phyloP scores from a whole-genome alignment of 2,888 invertebrate genomes.

The Podabrus alpinus region DNA sequence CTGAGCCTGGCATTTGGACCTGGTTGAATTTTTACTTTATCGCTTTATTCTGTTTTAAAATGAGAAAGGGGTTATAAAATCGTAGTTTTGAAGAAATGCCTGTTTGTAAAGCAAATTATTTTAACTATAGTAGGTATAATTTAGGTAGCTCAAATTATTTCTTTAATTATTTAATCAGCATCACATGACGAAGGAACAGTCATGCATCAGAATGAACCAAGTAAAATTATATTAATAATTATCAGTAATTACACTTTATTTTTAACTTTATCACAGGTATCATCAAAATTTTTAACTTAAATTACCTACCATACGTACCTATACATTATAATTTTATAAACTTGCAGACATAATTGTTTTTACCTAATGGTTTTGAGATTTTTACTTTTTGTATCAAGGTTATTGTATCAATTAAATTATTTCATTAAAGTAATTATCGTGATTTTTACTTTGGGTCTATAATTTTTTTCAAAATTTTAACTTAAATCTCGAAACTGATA shows the following conservation, averaged over 20 bases:
- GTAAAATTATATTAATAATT: not conserved
- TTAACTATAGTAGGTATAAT: too few species aligned
- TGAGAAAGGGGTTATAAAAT: too few species aligned
- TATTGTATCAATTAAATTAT: not conserved
- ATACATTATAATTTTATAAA: not conserved
- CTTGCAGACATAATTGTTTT: not conserved
- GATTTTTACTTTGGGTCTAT: not conserved
- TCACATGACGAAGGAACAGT: not conserved
- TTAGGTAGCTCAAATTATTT: too few species aligned
- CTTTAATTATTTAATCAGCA: not conserved
- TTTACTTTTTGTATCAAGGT: not conserved
- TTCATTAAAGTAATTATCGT: not conserved
- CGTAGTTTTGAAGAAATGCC: too few species aligned
- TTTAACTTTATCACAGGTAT: not conserved
- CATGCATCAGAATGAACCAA: not conserved
- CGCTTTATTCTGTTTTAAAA: not conserved
- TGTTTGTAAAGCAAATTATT: too few species aligned
- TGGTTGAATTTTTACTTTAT: not conserved
- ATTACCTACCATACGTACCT: not conserved
- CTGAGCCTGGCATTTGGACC: not conserved
- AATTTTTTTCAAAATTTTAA: not conserved
- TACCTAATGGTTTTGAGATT: not conserved
- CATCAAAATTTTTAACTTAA: not conserved
- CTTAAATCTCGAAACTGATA: not conserved
- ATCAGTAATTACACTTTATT: not conserved